A percentile compares a stretch with the other conserved stretches of the same genome.
These are phyloP conservation scores for Papilio elwesi DNA, from an alignment of 2,888 invertebrate genomes.

Conservation along the genomic window DNA sequence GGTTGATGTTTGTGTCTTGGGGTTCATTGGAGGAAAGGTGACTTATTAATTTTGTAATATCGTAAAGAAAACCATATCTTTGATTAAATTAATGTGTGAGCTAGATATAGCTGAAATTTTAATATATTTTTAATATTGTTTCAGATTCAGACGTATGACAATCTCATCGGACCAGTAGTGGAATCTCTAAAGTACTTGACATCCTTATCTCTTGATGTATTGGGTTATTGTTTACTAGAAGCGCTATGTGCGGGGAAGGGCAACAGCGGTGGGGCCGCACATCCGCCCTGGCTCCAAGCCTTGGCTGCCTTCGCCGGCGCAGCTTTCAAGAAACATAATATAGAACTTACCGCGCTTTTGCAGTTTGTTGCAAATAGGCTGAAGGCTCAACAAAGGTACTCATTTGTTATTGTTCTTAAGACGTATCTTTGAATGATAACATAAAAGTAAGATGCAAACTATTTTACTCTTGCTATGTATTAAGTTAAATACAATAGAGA, in stretches of 20 bases:
- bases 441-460: too few relatives aligned
- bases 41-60: too few relatives aligned
- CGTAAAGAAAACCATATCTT: too few relatives aligned
- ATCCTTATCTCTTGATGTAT: conserved; percentile 96
- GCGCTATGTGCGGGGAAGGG: conserved; percentile 85
- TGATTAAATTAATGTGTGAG: too few relatives aligned
- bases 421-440: too few relatives aligned
- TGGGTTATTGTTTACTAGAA: conserved; percentile 97
- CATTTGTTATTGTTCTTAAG: too few relatives aligned
- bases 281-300: conserved; percentile 97
- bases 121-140: conserved; percentile 64
- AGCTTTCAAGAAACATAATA: conserved; percentile 98
- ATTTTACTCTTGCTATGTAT: too few relatives aligned
- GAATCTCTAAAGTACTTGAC: conserved; percentile 98
- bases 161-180: conserved; percentile 97
- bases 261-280: conserved; percentile 90
- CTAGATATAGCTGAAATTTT: too few relatives aligned
- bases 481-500: too few relatives aligned
- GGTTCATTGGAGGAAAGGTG: too few relatives aligned
- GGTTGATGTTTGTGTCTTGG: too few relatives aligned
- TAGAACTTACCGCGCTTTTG: conserved; percentile 96
- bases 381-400: conserved; percentile 96
- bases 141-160: conserved; percentile 96
- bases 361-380: conserved; percentile 99
- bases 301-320: conserved; percentile 97